Evolutionary conservation across 2,113 vertebrate species (phyloP), one percentile per base, ranked within the genome.

Genomic region (Amia ocellicauda): DNA sequence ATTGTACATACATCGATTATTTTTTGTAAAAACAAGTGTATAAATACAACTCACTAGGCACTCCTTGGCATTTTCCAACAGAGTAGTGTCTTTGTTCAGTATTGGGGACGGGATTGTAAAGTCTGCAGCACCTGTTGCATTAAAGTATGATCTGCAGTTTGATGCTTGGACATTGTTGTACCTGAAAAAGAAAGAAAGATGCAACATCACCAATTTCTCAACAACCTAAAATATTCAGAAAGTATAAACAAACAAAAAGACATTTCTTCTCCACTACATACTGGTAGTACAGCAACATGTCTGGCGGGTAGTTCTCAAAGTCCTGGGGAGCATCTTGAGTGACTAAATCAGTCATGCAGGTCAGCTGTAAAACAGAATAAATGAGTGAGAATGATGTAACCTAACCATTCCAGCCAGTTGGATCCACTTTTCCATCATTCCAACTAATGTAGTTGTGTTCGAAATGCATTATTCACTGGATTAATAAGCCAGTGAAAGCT

Each of bases 281-380:
- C 88, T 86, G 54, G 23, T 88, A 90, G 65, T 89, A 88, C 22
- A 90, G 72, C 59, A 90, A 74, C 69, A 89, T 0, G 1, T 90
- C 82, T 0, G 51, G 58, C 20, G 87, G 87, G 31, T 75, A 86
- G 26, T 76, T 62, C 14, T 24, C 2, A 52, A 83, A 90, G 58
- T 1, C 43, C 19, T 47, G 54, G 57, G n/a, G 42, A 0, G 75
- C 52, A 0, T 77, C 69, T 0, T 0, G 19, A 54, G n/a, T 80
- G 1, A 90, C 77, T 67, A 80, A 68, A 73, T 79, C 77, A 72
- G 83, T 81, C 87, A 90, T 90, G 70, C 86, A 90, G 62, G 80
- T 87, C 69, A 90, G 51, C 88, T 90, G 75, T 60, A 23, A 60
- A 22, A 8, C 13, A 70, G 16, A 29, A 50, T 40, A n/a, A n/a